Evolutionary conservation across 2,797 vertebrate genomes (phyloP).

Genomic region (Lophius americanus): DNA sequence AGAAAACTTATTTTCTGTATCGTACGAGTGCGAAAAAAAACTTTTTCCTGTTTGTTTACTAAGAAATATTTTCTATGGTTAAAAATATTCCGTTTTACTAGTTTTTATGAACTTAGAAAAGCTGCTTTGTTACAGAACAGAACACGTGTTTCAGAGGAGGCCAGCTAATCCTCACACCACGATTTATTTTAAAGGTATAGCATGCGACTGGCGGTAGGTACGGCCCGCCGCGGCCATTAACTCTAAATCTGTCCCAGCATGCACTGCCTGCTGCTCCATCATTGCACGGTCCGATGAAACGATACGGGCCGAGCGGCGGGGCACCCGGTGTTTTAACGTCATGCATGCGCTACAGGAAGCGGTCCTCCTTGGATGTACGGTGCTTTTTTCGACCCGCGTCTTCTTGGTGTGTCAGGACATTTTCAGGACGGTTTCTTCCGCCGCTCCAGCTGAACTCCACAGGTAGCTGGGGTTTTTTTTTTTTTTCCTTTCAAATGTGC

Average conservation of each 20-base stretch:
- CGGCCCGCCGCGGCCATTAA: slow-evolving; percentile 58
- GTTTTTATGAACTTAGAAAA: slow-evolving; percentile 61
- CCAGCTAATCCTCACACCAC: slow-evolving; percentile 51
- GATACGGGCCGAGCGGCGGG: slow-evolving; percentile 42
- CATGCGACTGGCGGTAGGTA: slow-evolving; percentile 62
- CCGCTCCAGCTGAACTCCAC: slow-evolving; percentile 58
- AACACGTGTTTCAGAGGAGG: slow-evolving; percentile 53
- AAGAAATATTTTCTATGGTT: slow-evolving; percentile 66
- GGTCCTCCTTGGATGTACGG: slow-evolving; percentile 76
- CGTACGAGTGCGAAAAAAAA: slow-evolving; percentile 45
- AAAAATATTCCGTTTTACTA: slow-evolving; percentile 59
- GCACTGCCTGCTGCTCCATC: slow-evolving; percentile 66
- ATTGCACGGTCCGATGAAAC: slow-evolving; percentile 65
- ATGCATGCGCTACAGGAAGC: slow-evolving; percentile 75
- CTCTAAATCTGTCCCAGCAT: slow-evolving; percentile 65
- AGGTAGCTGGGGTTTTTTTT: slow-evolving; percentile 66
- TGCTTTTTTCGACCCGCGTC: slow-evolving; percentile 71
- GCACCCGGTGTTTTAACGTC: slow-evolving; percentile 51
- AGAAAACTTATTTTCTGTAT: slow-evolving; percentile 64
- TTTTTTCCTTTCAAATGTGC: slow-evolving; percentile 75
- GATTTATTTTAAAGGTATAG: slow-evolving; percentile 61
- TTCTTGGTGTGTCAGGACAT: slow-evolving; percentile 58
- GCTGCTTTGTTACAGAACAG: slow-evolving; percentile 52
- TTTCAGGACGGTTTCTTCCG: slow-evolving; percentile 57
- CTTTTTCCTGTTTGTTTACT: slow-evolving; percentile 55